A percentile compares a stretch with the other conserved stretches of the same genome.
phyloP scores from a whole-genome alignment of 2,113 vertebrate genomes.

The Pionites leucogaster region DNA sequence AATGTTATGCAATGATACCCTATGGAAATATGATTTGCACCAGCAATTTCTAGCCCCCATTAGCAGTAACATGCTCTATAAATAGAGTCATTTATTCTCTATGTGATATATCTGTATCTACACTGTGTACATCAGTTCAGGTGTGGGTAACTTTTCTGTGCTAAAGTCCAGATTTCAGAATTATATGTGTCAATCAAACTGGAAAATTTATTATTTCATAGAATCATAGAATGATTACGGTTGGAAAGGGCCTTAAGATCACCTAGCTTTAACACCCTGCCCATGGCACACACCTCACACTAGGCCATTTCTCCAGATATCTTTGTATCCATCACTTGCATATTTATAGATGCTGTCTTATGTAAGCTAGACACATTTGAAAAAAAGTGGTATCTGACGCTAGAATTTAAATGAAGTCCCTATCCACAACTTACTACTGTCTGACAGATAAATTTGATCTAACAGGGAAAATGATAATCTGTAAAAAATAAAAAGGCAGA shows the following conservation, averaged over 20 bases:
- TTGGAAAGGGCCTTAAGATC: neutral
- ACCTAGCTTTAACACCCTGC: neutral
- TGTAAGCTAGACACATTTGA: neutral
- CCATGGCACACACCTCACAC: neutral
- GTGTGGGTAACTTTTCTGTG: neutral
- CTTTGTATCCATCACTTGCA: neutral
- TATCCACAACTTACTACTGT: neutral
- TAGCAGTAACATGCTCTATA: neutral
- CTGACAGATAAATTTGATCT: neutral
- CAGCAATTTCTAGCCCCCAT: neutral
- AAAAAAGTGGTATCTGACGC: neutral
- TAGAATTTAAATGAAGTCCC: neutral
- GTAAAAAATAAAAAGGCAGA: neutral
- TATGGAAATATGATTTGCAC: neutral
- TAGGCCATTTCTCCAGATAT: neutral
- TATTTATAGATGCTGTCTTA: neutral
- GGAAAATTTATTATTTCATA: neutral
- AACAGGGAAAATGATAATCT: neutral
- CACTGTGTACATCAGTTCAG: neutral
- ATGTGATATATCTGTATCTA: neutral
- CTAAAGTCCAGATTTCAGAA: neutral
- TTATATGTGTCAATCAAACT: neutral
- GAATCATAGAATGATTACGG: neutral
- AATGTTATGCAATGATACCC: neutral
- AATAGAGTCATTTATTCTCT: neutral